Percentiles rank a stretch among this genome's conserved stretches.
Conservation (phyloP, 2,797 vertebrate species). For the Malurus splendens region DNA sequence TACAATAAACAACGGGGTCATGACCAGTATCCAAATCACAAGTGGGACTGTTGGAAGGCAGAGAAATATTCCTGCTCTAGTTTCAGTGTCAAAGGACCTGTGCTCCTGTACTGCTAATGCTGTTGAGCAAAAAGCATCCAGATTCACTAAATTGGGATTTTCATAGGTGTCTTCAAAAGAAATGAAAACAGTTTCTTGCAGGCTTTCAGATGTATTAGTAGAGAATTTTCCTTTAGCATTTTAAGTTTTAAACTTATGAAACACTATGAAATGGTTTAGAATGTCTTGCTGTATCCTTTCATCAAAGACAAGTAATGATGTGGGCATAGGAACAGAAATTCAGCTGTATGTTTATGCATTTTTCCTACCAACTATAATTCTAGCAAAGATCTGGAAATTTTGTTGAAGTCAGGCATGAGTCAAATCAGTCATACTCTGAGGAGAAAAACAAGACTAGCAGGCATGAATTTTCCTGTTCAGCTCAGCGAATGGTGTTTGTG, state of each 20-base stretch:
- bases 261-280: not conserved
- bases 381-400: not conserved
- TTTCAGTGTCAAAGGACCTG: not conserved
- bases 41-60: not conserved
- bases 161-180: not conserved
- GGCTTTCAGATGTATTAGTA: not conserved
- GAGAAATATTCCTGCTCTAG: not conserved
- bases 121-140: not conserved
- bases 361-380: not conserved
- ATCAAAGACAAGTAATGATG: not conserved
- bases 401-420: not conserved
- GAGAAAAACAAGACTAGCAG: not conserved
- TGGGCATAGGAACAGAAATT: not conserved
- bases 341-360: not conserved
- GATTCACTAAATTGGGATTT: not conserved
- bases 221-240: not conserved
- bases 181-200: not conserved
- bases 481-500: not conserved
- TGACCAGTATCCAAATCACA: not conserved
- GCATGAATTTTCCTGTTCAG: constrained; percentile 12
- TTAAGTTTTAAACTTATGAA: not conserved
- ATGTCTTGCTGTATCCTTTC: not conserved
- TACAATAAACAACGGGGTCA: not conserved
- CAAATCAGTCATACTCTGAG: not conserved
- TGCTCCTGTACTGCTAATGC: not conserved